Percentiles rank a stretch among this genome's conserved stretches.
phyloP scores from a whole-genome alignment of 2,888 invertebrate genomes.

The Cryptocheilus praepositus region DNA sequence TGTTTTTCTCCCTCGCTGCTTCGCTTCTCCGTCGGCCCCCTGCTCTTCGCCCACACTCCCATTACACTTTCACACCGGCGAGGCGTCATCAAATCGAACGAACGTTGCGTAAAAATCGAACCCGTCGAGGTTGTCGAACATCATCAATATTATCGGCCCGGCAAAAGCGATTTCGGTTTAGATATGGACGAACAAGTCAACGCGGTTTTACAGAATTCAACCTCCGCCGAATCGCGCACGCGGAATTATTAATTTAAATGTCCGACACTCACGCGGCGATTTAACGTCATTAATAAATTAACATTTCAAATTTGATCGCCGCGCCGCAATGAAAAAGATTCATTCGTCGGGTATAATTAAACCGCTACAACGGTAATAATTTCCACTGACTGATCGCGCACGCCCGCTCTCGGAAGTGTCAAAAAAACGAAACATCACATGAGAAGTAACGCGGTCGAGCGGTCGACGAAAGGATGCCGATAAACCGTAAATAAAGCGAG shows the following conservation, averaged over 20 bases:
- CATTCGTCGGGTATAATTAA: not conserved
- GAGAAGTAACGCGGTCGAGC: too few species aligned
- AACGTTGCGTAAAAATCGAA: slow-evolving; percentile 14
- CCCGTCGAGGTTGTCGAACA: slow-evolving; percentile 38
- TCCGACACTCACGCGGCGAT: slow-evolving; percentile 14
- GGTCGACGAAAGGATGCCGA: not conserved
- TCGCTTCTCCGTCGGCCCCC: not conserved
- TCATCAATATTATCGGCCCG: slow-evolving; percentile 5
- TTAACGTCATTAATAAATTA: slow-evolving; percentile 46
- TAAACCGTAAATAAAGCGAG: not conserved
- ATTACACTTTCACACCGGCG: slow-evolving; percentile 14
- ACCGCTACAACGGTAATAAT: too few species aligned
- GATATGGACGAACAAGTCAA: slow-evolving; percentile 41
- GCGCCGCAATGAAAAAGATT: not conserved
- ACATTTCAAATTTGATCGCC: slow-evolving; percentile 4
- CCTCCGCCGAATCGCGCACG: slow-evolving; percentile 40
- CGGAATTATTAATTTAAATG: slow-evolving; percentile 48
- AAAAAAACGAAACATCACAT: too few species aligned
- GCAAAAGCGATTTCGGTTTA: slow-evolving; percentile 31
- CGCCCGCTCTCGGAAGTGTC: not conserved
- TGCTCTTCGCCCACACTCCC: not conserved
- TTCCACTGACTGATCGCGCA: too few species aligned
- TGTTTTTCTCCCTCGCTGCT: slow-evolving; percentile 20
- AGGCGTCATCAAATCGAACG: slow-evolving; percentile 2
- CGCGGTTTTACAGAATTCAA: slow-evolving; percentile 42